A percentile compares a stretch with the other conserved stretches of the same genome.
These are phyloP conservation scores for Bergia puertoricense DNA, from an alignment of 92 coral and sea anemone species.

Conservation along the genomic window DNA sequence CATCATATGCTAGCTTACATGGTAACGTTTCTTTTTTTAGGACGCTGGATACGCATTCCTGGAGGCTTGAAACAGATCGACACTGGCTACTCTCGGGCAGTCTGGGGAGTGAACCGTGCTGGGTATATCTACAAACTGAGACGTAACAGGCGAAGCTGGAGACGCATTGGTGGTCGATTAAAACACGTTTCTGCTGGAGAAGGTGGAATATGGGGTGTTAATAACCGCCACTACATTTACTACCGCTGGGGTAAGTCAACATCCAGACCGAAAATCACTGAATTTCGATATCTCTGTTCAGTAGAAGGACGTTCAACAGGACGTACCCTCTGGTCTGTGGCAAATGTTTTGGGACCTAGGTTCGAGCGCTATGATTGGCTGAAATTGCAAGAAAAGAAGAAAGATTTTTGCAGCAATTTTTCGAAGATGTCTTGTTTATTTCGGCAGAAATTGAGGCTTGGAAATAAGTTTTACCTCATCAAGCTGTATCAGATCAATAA, in stretches of 20 bases:
- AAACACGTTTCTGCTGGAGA: conserved; percentile 22
- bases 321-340: no score
- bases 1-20: no score
- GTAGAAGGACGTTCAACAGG: no score
- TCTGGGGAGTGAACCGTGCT: conserved; percentile 28
- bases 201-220: conserved; percentile 35
- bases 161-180: conserved; percentile 6
- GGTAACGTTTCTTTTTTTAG: background rate
- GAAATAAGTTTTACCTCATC: no score
- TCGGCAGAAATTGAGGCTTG: no score
- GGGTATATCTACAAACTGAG: conserved; percentile 41
- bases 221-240: conserved; percentile 6
- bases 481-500: no score
- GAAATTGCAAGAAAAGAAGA: no score
- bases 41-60: conserved; percentile 42
- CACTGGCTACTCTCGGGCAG: conserved; percentile 40
- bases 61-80: conserved; percentile 34
- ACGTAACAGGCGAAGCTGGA: conserved; percentile 36
- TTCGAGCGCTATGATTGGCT: no score
- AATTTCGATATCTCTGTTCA: background rate
- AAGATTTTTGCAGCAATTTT: no score
- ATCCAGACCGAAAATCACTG: no score
- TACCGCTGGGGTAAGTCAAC: conserved; percentile 15
- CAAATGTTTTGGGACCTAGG: no score
- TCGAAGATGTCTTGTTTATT: no score